Evolutionary conservation across 2,113 vertebrate species (phyloP), one percentile per base, ranked within the genome.

Genomic region (Arvicanthis niloticus): DNA sequence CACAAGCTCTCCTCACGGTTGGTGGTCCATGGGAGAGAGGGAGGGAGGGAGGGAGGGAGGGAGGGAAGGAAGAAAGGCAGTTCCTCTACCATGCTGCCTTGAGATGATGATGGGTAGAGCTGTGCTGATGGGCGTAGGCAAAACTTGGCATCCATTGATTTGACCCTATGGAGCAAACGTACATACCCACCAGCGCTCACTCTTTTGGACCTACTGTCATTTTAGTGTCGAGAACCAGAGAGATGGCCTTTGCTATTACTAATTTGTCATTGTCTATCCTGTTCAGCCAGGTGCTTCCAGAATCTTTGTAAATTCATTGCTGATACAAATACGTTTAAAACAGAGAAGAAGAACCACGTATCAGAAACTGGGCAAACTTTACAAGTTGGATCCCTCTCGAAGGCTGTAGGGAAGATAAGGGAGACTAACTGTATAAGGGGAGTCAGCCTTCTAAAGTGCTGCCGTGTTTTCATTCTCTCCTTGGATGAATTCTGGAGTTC

Each of bases 261-360:
- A 37, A 51, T 70, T 70, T 65, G 15, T 82, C 48, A 58, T 80
- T 91, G 26, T 82, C 70, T 95, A 56, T 60, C 16, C 60, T 31
- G 73, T 89, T 91, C 78, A 89, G 42, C 8, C 40, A 34, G 60
- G 22, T 11, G 67, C 65, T 70, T 90, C 53, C 5, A 75, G 60
- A 76, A 80, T 89, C 40, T 91, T 88, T 40, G 77, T 75, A 60
- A 81, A 51, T 24, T 77, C 51, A 56, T 92, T 58, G 13, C 53
- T 86, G 29, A 65, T 68, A 92, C 11, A 13, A 37, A 2, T 58
- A 16, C 62, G 95, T 95, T 80, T 65, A 89, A 92, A 94, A 89
- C 5, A 77, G 26, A 93, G 37, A 58, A 76, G 40, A 91, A 58
- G 68, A 45, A 51, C 21, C 31, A 37, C 5, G 31, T 16, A 37